Evolutionary conservation across 2,113 vertebrate species (phyloP), one percentile per base, ranked within the genome.

Genomic region (Nesospiza acunhae): DNA sequence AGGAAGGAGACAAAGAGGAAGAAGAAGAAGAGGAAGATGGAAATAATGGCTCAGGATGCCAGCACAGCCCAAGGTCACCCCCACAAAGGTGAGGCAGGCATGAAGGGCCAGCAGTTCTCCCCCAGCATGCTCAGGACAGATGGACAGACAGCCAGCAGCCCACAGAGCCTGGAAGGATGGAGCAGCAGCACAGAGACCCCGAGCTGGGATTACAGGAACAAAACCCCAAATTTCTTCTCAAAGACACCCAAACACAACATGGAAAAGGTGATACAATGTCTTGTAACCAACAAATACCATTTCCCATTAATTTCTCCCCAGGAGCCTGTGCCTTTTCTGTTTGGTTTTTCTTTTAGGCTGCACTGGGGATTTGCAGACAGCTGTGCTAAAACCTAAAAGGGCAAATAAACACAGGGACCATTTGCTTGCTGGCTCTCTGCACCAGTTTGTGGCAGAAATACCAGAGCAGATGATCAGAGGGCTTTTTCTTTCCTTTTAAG

Each of bases 381-480:
- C 73, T 58, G 46, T 64, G 77, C 53, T 93, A 39, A 78, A 96
- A 87, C 73, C 63, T 87, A 68, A 87, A 92, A 90, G 91, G 88
- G 84, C 89, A 92, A 84, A 92, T 60, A 75, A 92, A 81, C 16
- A 37, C 72, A 88, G 44, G 67, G 63, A 50, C 80, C 89, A 53
- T 96, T 95, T 92, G 33, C 77, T 92, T 52, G 58, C 84, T 94
- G 84, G 74, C 84, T 72, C 60, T 33, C 22, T 22, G 81, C 63
- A 76, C 49, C 50, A 53, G 80, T 72, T 86, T 84, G 75, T 74
- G 83, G 88, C 94, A 95, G 70, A 87, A 89, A 79, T 82, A 91
- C 81, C 58, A 75, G 73, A 91, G 60, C n/a, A 76, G 62, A 91
- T 64, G 87, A 93, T 87, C 87, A 78, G 84, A 96, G 44, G 39